A percentile compares a stretch with the other conserved stretches of the same genome.
Evolutionary conservation across 1,140 invertebrate genomes (phyloP).

Genomic region (Hylyphantes graminicola): DNA sequence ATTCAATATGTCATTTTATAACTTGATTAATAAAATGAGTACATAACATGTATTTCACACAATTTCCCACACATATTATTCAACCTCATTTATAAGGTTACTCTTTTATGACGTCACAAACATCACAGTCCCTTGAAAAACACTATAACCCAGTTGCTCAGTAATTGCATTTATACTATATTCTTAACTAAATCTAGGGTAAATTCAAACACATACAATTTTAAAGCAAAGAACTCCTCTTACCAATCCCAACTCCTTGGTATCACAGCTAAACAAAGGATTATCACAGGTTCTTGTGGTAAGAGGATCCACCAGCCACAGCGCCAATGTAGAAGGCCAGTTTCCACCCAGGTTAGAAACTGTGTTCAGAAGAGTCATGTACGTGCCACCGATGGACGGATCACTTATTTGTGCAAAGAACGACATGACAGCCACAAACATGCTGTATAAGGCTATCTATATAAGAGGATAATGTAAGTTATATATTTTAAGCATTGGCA

Average conservation of each 20-base stretch:
- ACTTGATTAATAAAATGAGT: too few species aligned
- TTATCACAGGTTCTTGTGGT: conserved; percentile 80
- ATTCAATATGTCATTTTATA: too few species aligned
- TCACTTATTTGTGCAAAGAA: conserved; percentile 90
- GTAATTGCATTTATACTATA: too few species aligned
- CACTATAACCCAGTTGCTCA: too few species aligned
- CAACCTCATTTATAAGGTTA: too few species aligned
- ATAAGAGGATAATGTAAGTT: not conserved
- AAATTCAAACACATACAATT: too few species aligned
- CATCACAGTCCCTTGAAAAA: too few species aligned
- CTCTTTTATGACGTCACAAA: too few species aligned
- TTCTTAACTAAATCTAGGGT: too few species aligned
- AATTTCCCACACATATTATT: too few species aligned
- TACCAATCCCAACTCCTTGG: conserved; percentile 33
- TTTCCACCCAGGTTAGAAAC: conserved; percentile 96
- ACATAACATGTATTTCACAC: too few species aligned
- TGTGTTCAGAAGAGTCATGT: conserved; percentile 99
- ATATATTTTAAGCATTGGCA: too few species aligned
- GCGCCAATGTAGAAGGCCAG: conserved; percentile 92
- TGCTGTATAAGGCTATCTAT: conserved; percentile 77
- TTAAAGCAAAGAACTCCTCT: not conserved
- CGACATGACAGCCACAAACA: conserved; percentile 86
- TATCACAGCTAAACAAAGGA: conserved; percentile 39
- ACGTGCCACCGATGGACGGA: conserved; percentile 94
- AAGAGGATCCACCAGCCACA: conserved; percentile 92